Evolutionary conservation across 2,797 vertebrate species (phyloP).

Genomic region (Macropus fuliginosus): DNA sequence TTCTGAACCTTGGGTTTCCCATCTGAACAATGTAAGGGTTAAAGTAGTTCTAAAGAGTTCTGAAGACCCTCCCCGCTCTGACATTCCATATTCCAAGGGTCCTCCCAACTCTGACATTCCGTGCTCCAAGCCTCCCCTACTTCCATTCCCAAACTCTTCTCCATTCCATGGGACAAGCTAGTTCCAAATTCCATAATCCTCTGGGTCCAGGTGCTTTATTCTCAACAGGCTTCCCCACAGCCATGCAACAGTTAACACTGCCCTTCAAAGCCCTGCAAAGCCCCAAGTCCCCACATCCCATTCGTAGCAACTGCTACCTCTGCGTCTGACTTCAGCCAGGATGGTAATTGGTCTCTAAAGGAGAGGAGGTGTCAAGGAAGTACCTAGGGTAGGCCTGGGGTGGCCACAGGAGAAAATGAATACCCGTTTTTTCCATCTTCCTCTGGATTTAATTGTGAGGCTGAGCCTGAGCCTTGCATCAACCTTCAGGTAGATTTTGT

Average conservation of each 20-base stretch:
- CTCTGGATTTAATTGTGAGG: conserved; percentile 64
- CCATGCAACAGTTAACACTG: not conserved
- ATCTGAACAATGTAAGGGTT: not conserved
- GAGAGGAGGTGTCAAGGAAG: conserved; percentile 40
- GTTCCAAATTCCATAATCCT: not conserved
- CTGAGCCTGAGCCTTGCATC: conserved; percentile 48
- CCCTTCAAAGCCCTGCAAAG: conserved; percentile 39
- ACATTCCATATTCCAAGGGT: not conserved
- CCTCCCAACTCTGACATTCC: not conserved
- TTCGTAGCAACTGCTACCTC: conserved; percentile 75
- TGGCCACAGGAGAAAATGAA: conserved; percentile 68
- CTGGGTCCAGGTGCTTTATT: not conserved
- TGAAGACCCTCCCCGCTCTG: not conserved
- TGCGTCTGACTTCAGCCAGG: conserved; percentile 55
- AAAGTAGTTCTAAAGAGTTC: not conserved
- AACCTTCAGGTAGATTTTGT: conserved; percentile 36
- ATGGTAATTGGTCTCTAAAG: conserved; percentile 83
- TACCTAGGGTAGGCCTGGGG: conserved; percentile 41
- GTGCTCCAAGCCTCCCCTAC: not conserved
- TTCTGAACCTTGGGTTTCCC: not conserved
- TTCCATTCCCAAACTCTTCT: not conserved
- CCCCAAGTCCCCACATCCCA: conserved; percentile 57
- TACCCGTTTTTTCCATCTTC: conserved; percentile 71
- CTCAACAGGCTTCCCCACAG: not conserved
- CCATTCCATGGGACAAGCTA: not conserved